Conservation (phyloP, 2,797 vertebrate genomes). For the Brachymystax lenok region DNA sequence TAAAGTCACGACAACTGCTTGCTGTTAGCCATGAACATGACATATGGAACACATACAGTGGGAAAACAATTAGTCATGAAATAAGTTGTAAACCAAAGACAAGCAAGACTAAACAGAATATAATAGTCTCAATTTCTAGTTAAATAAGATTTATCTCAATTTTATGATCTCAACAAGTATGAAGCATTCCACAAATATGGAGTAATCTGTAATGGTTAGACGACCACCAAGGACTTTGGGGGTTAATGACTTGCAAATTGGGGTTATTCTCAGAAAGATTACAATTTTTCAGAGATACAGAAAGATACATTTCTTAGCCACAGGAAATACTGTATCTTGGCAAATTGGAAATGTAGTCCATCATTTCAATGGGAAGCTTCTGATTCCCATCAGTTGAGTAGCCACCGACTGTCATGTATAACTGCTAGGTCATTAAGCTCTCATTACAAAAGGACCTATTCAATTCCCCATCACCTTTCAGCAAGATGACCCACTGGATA, state of each 20-base stretch:
- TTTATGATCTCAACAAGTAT: not conserved
- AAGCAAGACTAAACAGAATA: not conserved
- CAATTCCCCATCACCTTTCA: constrained; percentile 12
- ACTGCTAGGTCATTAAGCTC: not conserved
- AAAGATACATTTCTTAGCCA: not conserved
- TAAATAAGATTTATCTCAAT: not conserved
- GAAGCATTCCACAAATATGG: not conserved
- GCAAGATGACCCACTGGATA: constrained; percentile 10
- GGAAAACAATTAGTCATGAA: not conserved
- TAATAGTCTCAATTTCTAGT: not conserved
- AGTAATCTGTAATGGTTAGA: not conserved
- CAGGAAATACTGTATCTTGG: not conserved
- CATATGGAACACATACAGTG: not conserved
- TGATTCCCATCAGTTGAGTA: constrained; percentile 7
- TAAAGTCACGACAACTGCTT: not conserved
- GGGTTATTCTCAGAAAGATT: not conserved
- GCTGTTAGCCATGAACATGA: not conserved
- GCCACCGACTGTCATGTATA: not conserved
- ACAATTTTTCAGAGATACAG: not conserved
- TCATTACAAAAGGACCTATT: not conserved
- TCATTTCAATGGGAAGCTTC: constrained; percentile 5
- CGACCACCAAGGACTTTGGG: not conserved
- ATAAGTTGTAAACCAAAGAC: not conserved
- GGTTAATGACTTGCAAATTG: not conserved
- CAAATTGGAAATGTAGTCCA: not conserved